phyloP scores from a whole-genome alignment of 2,113 vertebrate genomes.

The Megalops atlanticus region DNA sequence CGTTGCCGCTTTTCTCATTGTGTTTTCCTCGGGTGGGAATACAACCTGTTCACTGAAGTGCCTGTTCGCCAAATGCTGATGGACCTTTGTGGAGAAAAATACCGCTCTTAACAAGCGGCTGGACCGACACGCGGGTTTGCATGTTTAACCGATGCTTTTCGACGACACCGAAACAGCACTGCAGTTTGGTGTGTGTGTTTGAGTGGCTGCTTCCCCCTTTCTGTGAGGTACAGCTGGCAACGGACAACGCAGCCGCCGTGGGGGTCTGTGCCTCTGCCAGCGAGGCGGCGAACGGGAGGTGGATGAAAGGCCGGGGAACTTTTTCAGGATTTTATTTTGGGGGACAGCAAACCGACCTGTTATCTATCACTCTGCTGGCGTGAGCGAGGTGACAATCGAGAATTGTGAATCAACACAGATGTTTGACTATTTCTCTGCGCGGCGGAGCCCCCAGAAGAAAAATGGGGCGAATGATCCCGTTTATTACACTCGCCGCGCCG shows the following conservation, averaged over 20 bases:
- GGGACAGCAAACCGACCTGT: constrained; percentile 11
- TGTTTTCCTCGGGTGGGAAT: not conserved
- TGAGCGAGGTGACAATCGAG: not conserved
- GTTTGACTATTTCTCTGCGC: not conserved
- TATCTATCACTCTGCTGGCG: constrained; percentile 14
- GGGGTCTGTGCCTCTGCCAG: no score
- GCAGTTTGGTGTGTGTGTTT: not conserved
- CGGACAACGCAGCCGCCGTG: no score
- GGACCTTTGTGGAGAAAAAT: not conserved
- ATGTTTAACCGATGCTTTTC: not conserved
- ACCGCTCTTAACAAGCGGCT: not conserved
- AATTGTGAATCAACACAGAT: constrained; percentile 2
- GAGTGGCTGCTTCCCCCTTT: not conserved
- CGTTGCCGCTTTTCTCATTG: constrained; percentile 26
- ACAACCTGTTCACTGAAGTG: not conserved
- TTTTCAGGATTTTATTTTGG: constrained; percentile 24
- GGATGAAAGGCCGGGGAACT: not conserved
- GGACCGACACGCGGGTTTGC: not conserved
- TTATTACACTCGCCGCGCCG: constrained; percentile 14
- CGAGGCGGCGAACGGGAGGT: constrained; percentile 32
- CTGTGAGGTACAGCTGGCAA: not conserved
- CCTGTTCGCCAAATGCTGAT: not conserved
- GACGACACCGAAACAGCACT: not conserved
- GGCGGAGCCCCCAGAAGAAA: constrained; percentile 16
- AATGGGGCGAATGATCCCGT: constrained; percentile 22